A percentile compares a stretch with the other conserved stretches of the same genome.
These are phyloP conservation scores for Ceratosolen fusciceps DNA, from an alignment of 1,140 invertebrate species.

Conservation along the genomic window DNA sequence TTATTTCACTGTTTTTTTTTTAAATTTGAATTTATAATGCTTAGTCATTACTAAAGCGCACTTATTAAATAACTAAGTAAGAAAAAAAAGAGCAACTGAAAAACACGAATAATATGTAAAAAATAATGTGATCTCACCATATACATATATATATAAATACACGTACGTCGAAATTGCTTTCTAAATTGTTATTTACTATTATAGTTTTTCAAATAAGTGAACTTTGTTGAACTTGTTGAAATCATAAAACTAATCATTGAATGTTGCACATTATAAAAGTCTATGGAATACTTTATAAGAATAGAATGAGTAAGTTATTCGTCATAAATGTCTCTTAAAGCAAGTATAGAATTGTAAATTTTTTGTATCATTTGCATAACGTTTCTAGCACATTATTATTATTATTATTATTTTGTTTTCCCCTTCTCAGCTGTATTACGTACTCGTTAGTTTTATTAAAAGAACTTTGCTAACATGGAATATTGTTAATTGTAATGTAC, in stretches of 20 bases:
- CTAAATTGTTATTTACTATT: neutral
- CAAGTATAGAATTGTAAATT: neutral
- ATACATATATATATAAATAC: neutral
- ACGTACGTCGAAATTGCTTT: constrained; percentile 28
- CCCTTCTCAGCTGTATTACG: no score
- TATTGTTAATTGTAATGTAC: no score
- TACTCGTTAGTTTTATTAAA: no score
- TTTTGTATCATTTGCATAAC: no score
- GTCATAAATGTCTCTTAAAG: neutral
- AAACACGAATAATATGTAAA: no score
- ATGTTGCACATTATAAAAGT: neutral
- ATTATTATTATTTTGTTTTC: no score
- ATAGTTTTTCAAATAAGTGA: neutral
- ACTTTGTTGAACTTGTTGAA: constrained; percentile 23
- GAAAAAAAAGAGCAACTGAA: no score
- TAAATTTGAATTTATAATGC: constrained; percentile 37
- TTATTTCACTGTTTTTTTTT: constrained; percentile 30
- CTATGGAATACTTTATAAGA: neutral
- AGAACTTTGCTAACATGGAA: no score
- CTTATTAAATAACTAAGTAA: constrained; percentile 30
- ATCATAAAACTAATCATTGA: neutral
- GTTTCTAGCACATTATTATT: no score
- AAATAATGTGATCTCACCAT: constrained; percentile 18
- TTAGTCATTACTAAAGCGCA: constrained; percentile 42
- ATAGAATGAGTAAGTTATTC: neutral